Evolutionary conservation across 2,888 invertebrate genomes (phyloP).

Genomic region (Pristionchus mayeri): DNA sequence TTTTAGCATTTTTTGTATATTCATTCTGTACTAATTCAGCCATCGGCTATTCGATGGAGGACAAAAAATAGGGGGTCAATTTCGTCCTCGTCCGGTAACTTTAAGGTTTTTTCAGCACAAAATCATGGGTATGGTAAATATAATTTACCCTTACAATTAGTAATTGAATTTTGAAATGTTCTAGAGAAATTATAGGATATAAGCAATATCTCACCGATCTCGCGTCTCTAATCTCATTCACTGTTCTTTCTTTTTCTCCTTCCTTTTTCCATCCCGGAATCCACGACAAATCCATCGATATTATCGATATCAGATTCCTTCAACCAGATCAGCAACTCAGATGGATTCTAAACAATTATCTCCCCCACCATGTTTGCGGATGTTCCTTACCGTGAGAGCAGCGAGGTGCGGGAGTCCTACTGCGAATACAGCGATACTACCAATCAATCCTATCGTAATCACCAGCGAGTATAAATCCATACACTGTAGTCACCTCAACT

Average conservation of each 20-base stretch:
- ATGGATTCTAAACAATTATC: neutral
- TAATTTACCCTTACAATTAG: no score
- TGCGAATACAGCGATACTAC: neutral
- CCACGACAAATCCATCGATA: neutral
- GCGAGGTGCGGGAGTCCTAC: constrained; percentile 10
- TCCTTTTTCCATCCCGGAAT: constrained; percentile 21
- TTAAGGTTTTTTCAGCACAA: no score
- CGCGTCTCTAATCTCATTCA: constrained; percentile 23
- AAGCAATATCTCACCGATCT: constrained; percentile 29
- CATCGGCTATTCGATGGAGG: no score
- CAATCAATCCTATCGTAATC: neutral
- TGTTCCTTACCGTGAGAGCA: neutral
- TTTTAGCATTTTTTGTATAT: no score
- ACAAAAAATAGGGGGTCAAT: no score
- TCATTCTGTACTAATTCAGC: no score
- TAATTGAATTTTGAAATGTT: no score
- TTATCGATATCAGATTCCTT: constrained; percentile 12
- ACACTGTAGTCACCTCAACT: neutral
- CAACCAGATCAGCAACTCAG: constrained; percentile 13
- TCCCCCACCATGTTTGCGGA: no score
- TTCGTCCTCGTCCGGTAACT: no score
- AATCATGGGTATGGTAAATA: no score
- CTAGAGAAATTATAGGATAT: no score
- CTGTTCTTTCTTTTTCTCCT: constrained; percentile 5
- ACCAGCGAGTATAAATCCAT: constrained; percentile 1